phyloP scores from a whole-genome alignment of 2,888 invertebrate species.

The Deilephila elpenor region DNA sequence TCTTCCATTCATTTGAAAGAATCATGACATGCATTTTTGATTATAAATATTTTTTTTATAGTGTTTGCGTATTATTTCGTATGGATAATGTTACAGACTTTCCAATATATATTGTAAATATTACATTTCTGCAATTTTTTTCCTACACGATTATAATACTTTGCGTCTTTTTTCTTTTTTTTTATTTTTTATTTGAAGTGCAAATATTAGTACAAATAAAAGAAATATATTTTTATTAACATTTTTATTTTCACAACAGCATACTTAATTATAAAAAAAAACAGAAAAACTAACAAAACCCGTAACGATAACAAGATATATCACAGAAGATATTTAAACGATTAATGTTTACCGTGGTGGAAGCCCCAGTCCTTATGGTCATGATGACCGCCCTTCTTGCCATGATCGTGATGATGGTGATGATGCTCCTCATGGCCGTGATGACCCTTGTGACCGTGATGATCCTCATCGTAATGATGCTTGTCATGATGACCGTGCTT shows the following conservation, averaged over 20 bases:
- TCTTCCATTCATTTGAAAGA: no score
- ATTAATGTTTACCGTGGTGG: constrained; percentile 79
- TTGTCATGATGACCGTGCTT: constrained; percentile 79
- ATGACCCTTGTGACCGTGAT: constrained; percentile 79
- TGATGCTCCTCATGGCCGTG: constrained; percentile 80
- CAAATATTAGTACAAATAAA: background rate
- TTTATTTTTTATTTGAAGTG: no score
- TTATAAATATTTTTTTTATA: no score
- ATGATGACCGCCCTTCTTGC: constrained; percentile 78
- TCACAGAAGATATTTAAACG: constrained; percentile 66
- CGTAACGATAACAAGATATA: constrained; percentile 61
- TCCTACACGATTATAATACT: no score
- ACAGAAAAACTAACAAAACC: constrained; percentile 56
- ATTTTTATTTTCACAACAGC: constrained; percentile 44
- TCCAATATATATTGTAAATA: no score
- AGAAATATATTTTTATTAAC: background rate
- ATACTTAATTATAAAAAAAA: constrained; percentile 46
- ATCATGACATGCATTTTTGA: no score
- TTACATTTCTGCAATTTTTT: no score
- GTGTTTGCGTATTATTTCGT: no score
- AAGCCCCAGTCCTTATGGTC: constrained; percentile 78
- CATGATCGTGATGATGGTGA: constrained; percentile 78
- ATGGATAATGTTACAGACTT: no score
- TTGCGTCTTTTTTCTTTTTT: no score
- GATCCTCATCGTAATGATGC: constrained; percentile 75